Evolutionary conservation across 2,888 invertebrate species (phyloP), one percentile per base, ranked within the genome.

Genomic region (Mythimna ferrago): DNA sequence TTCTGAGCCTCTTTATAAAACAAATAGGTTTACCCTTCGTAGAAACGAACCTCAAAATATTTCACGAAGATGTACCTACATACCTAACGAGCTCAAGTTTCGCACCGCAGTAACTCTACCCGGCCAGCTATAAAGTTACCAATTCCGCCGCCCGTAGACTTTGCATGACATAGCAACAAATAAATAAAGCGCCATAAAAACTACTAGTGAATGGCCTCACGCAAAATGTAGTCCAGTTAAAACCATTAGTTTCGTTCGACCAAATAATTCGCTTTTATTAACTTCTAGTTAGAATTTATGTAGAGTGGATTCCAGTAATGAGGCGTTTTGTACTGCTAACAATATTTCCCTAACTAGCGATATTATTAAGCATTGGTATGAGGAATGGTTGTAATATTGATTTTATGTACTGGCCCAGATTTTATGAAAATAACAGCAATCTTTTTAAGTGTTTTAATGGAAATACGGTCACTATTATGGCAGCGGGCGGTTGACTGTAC

Each of bases 221-320:
- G 82, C 80, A 73, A 80, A 80, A 82, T 56, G 41, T 75, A 81
- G 78, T 60, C 62, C 66, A 71, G 66, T 71, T 77, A 41, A 60
- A 81, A 19, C 78, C 78, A 78, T 79, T 79, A 44, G 51, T 80
- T 78, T 68, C n/a, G 65, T 78, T 73, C 35, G 26, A 68, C 61
- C 73, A 65, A 80, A 82, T 78, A 73, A 80, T 82, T 82, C 54
- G 54, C 65, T 68, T 73, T 73, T 80, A 82, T 78, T 54, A 65
- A 82, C 65, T 58, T 16, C 26, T 16, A 73, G 67, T 66, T 78
- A 73, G 65, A 78, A 78, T 82, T 60, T 76, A 72, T 78, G 57
- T 66, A 6, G 9, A 70, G 9, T 77, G 54, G 11, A 26, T 60
- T 53, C n/a, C 9, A 54, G 44, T 78, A 66, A 72, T 82, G 35